Evolutionary conservation across 2,113 vertebrate genomes (phyloP).

Genomic region (Emydocephalus ijimae): DNA sequence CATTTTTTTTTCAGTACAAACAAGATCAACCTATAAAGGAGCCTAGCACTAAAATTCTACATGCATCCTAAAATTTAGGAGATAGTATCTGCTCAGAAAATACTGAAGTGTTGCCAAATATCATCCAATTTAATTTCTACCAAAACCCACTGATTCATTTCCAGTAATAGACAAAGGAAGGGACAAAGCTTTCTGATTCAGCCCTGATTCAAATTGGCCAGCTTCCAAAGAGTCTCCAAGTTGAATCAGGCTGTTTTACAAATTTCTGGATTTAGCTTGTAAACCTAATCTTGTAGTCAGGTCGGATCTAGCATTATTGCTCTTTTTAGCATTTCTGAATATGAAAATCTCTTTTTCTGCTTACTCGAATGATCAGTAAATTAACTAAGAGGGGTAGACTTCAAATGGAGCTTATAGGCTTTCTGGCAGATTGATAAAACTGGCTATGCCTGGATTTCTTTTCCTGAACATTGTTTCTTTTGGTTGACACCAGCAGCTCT

Average conservation of each 20-base stretch:
- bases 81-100: not conserved
- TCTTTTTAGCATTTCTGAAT: not conserved
- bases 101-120: not conserved
- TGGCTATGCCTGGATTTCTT: conserved; percentile 67
- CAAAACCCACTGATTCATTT: not conserved
- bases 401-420: conserved; percentile 74
- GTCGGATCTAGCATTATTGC: not conserved
- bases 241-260: not conserved
- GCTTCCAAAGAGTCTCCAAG: not conserved
- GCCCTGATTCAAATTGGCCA: not conserved
- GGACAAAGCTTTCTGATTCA: not conserved
- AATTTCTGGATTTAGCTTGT: not conserved
- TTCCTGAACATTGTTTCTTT: conserved; percentile 74
- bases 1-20: not conserved
- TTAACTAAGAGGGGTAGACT: conserved; percentile 27
- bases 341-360: conserved; percentile 21
- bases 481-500: conserved; percentile 79
- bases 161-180: not conserved
- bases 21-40: not conserved
- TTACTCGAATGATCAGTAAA: not conserved
- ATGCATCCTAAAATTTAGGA: not conserved
- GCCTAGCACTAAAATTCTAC: not conserved
- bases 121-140: not conserved
- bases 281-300: not conserved
- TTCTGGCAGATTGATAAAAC: conserved; percentile 65